Evolutionary conservation across 1,140 invertebrate genomes (phyloP).

Genomic region (Prorops nasuta): DNA sequence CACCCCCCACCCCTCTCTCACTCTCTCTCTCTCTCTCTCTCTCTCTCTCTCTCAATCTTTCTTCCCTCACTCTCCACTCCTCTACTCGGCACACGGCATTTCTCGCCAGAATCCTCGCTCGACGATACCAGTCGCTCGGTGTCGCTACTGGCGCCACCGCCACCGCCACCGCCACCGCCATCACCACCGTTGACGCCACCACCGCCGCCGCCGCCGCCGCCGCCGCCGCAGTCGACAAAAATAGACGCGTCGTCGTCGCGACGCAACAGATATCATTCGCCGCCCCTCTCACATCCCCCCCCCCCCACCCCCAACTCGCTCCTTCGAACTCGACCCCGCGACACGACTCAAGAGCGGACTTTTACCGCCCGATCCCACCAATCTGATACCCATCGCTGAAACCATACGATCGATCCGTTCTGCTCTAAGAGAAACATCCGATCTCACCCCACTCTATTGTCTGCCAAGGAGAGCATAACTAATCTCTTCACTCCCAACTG

Average conservation of each 20-base stretch:
- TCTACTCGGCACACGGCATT: background rate
- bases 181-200: slow-evolving; percentile 15
- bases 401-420: too few relatives aligned
- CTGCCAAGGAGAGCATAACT: too few relatives aligned
- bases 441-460: too few relatives aligned
- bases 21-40: too few relatives aligned
- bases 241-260: slow-evolving; percentile 46
- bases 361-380: too few relatives aligned
- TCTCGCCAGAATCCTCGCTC: slow-evolving; percentile 16
- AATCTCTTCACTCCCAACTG: too few relatives aligned
- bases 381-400: too few relatives aligned
- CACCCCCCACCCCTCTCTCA: slow-evolving; percentile 1
- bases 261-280: slow-evolving; percentile 50
- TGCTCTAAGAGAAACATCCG: too few relatives aligned
- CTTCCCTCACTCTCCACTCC: slow-evolving; percentile 1
- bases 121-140: slow-evolving; percentile 2
- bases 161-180: slow-evolving; percentile 21
- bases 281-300: slow-evolving; percentile 12
- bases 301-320: too few relatives aligned
- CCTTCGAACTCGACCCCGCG: too few relatives aligned
- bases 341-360: too few relatives aligned
- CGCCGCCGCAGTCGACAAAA: slow-evolving; percentile 37
- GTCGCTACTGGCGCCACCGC: background rate
- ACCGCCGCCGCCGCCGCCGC: slow-evolving; percentile 23
- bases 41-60: too few relatives aligned